Base-by-base conservation (phyloP, 1,140 invertebrate genomes). In the Lepidurus couesii region DNA sequence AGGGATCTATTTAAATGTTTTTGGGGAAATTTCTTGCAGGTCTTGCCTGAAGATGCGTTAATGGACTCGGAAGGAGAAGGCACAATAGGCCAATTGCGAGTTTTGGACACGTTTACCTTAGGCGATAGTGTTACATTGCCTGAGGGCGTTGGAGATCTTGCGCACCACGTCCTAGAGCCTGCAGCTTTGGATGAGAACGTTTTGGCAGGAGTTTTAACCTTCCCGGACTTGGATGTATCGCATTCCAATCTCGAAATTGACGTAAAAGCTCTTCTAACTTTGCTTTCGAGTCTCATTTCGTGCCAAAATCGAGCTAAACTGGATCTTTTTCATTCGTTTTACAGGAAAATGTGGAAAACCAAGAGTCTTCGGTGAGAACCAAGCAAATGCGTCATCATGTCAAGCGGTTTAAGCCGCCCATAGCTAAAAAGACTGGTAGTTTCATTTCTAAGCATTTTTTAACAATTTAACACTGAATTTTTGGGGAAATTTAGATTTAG, bases 401-500 rank as follows among this genome's bases (percentile, higher is more conserved):
- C 7, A 65, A 65, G 75, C 53, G 73, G 75, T 16, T 42, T 16
- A 9, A 42, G 7, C 8, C 79, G 42, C n/a, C 77, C 11, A 43
- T 73, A n/a, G 44, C 77, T 16, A 78, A 24, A 75, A 76, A 77
- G 79, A 78, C 8, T 44, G 76, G 78, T 76, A 79, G 76, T 80
- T 34, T 75, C 21, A 47, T 47, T 47, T 47, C 45, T 47, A 76
- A 43, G n/a, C 10, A 4, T 44, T 8, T 42, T 76, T 21, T 13
- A 76, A 10, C 5, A 24, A 13, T 24, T 75, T 24, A 13, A 5
- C 2, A 42, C 24, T 24, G 42, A 75, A 24, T 26, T 44, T 11
- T 47, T 77, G 42, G 47, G 80, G 75, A 75, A 73, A 80, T 79
- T 34, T 80, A 79, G 83, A 82, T 34, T 80, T 85, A 44, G 75